Conservation (phyloP, 2,797 vertebrate species). For the Falco biarmicus region DNA sequence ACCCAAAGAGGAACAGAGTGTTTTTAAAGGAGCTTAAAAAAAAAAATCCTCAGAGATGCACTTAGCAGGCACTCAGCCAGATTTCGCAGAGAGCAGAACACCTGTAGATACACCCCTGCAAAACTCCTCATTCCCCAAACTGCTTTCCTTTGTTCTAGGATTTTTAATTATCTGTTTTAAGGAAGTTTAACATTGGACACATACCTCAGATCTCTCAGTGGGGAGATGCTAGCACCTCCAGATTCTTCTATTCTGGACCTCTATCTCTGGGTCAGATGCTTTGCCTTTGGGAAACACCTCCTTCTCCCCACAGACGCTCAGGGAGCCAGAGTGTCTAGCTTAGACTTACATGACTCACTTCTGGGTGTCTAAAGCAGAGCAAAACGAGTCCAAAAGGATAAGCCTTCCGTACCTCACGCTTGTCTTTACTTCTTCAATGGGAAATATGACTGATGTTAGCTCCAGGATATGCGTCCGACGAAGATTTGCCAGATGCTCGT, state of each 20-base stretch:
- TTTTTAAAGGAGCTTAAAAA: background rate
- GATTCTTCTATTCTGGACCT: background rate
- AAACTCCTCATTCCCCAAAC: background rate
- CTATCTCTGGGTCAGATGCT: background rate
- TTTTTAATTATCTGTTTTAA: background rate
- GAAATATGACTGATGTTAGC: constrained; percentile 91
- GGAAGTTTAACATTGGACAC: background rate
- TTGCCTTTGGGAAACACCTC: background rate
- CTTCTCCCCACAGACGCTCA: background rate
- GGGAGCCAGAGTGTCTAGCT: background rate
- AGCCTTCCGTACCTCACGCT: constrained; percentile 82
- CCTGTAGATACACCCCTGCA: background rate
- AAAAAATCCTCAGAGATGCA: rapidly evolving
- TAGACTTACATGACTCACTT: background rate
- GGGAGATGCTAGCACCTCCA: background rate
- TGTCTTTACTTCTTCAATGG: constrained; percentile 91
- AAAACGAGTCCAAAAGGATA: background rate
- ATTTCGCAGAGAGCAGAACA: background rate
- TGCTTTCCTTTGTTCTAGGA: background rate
- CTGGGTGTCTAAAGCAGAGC: background rate
- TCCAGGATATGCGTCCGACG: constrained; percentile 87
- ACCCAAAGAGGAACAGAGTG: background rate
- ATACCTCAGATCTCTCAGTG: background rate
- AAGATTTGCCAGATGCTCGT: constrained; percentile 83
- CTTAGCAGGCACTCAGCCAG: background rate